Conservation (phyloP, 2,113 vertebrate species). For the Lampris megalopsis region DNA sequence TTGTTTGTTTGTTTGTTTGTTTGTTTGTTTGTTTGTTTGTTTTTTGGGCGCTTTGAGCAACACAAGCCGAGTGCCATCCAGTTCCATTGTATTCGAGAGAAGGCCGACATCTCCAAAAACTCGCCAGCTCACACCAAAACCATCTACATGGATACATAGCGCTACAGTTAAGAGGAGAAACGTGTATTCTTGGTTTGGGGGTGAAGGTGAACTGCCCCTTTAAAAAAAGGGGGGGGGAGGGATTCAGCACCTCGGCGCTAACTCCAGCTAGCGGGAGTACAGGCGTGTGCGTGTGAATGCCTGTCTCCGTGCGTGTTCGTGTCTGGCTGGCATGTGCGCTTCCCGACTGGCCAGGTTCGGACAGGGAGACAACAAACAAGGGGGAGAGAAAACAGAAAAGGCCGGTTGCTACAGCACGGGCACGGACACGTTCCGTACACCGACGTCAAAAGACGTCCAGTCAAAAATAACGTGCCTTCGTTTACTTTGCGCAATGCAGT, state of each 20-base stretch:
- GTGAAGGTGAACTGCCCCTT: neutral
- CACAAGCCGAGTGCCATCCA: too few relatives aligned
- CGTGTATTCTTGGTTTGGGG: too few relatives aligned
- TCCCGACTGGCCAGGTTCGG: constrained; percentile 23
- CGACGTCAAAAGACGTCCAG: neutral
- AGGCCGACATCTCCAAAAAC: too few relatives aligned
- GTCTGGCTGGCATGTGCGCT: constrained; percentile 54
- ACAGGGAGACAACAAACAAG: neutral
- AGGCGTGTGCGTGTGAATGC: constrained; percentile 18
- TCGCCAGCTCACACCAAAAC: too few relatives aligned
- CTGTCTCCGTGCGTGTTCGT: neutral
- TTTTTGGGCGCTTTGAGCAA: too few relatives aligned
- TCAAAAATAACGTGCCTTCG: too few relatives aligned
- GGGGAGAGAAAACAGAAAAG: constrained; percentile 23
- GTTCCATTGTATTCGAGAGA: too few relatives aligned
- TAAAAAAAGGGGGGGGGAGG: constrained; percentile 60
- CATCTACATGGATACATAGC: too few relatives aligned
- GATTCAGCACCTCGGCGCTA: constrained; percentile 56
- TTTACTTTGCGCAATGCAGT: too few relatives aligned
- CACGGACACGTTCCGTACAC: constrained; percentile 17
- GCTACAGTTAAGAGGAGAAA: too few relatives aligned
- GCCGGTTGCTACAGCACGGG: neutral
- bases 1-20: too few relatives aligned
- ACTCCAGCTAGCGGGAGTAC: constrained; percentile 42
- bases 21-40: too few relatives aligned